Conservation (phyloP, 2,888 invertebrate genomes). For the Carpatolechia fugitivella region DNA sequence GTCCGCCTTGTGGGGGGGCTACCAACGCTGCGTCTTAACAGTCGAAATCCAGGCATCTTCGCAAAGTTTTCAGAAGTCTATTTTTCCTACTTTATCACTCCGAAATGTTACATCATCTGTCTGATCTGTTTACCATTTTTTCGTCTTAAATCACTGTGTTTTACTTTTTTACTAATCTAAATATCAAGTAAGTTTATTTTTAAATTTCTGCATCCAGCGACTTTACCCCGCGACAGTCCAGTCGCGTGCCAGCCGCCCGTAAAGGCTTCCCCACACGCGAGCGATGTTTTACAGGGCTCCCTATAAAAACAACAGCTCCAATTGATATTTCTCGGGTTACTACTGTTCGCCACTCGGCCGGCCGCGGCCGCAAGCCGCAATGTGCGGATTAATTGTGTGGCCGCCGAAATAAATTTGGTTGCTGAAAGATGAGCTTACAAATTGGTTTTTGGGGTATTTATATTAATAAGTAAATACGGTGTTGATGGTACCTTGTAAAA, state of each 20-base stretch:
- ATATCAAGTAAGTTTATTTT: no score
- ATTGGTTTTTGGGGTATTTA: background rate
- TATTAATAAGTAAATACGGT: no score
- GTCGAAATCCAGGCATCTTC: no score
- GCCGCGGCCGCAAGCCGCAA: background rate
- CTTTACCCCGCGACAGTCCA: constrained; percentile 51
- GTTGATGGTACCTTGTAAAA: no score
- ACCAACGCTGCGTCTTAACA: no score
- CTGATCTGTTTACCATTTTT: no score
- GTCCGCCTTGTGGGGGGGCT: no score
- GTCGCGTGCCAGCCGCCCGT: constrained; percentile 64
- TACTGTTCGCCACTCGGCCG: constrained; percentile 41
- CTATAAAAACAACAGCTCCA: constrained; percentile 68
- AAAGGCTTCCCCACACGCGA: constrained; percentile 66
- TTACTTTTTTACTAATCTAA: no score
- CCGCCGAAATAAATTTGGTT: background rate
- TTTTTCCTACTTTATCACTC: no score
- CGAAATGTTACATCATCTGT: no score
- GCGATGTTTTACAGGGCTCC: constrained; percentile 65
- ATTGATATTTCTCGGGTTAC: constrained; percentile 72
- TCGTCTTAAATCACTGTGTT: no score
- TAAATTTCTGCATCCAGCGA: constrained; percentile 16
- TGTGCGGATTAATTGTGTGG: constrained; percentile 2
- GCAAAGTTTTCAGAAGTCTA: no score
- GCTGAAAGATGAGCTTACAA: background rate